These are phyloP conservation scores for Ectemnius continuus DNA, from an alignment of 2,888 invertebrate genomes.

Conservation along the genomic window DNA sequence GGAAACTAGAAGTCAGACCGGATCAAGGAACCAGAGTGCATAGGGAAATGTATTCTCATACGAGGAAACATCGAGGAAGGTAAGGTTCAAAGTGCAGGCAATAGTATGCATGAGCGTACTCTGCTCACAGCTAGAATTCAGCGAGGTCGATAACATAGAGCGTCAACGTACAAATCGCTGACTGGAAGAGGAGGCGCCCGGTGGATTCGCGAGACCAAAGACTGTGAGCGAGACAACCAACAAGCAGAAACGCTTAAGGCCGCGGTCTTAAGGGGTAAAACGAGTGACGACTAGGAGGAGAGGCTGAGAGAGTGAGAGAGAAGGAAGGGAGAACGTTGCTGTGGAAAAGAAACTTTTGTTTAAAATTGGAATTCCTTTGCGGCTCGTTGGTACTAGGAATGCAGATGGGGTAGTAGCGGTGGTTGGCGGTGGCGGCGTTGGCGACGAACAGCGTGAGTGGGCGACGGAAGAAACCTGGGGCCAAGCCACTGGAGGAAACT, in stretches of 20 bases:
- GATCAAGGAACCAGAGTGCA: too few species aligned
- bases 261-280: too few species aligned
- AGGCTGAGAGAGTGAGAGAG: constrained; percentile 34
- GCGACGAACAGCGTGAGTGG: constrained; percentile 64
- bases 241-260: neutral
- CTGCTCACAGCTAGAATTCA: constrained; percentile 54
- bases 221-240: neutral
- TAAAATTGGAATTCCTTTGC: constrained; percentile 75
- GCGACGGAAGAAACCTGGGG: constrained; percentile 38
- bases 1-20: too few species aligned
- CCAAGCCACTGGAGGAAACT: constrained; percentile 23
- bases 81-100: constrained; percentile 30
- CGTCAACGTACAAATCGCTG: constrained; percentile 1
- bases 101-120: constrained; percentile 59
- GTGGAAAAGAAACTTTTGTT: constrained; percentile 74
- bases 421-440: constrained; percentile 62
- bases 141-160: constrained; percentile 42
- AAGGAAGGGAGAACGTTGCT: constrained; percentile 59
- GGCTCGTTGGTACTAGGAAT: constrained; percentile 74
- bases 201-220: neutral
- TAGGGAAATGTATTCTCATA: constrained; percentile 30
- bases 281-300: too few species aligned
- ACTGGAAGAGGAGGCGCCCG: constrained; percentile 21
- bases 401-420: constrained; percentile 70
- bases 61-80: constrained; percentile 27